Conservation (phyloP, 1,140 invertebrate genomes). For the Antheraea mylitta region DNA sequence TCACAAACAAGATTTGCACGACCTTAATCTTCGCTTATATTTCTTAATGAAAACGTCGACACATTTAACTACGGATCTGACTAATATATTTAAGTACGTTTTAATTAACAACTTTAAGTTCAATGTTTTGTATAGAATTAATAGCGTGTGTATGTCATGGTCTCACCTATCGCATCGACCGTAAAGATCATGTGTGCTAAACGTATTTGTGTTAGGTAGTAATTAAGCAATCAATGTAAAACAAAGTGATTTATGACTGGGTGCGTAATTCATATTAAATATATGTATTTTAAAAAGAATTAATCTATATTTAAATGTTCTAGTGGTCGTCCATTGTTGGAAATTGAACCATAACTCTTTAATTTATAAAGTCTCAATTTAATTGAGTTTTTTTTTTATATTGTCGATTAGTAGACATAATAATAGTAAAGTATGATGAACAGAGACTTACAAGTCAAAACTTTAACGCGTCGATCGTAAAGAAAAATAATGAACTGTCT, state of each 20-base stretch:
- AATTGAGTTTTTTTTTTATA: too few relatives aligned
- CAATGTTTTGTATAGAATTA: slow-evolving; percentile 10
- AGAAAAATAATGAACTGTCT: too few relatives aligned
- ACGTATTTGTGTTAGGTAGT: not conserved
- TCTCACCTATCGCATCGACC: not conserved
- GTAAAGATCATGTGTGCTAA: not conserved
- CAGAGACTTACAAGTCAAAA: too few relatives aligned
- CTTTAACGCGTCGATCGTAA: too few relatives aligned
- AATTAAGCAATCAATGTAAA: not conserved
- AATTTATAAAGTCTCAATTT: too few relatives aligned
- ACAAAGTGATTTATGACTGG: not conserved
- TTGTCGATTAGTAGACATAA: too few relatives aligned
- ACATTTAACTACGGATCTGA: not conserved
- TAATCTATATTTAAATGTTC: not conserved
- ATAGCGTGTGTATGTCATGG: slow-evolving; percentile 13
- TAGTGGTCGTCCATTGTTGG: not conserved
- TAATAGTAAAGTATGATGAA: too few relatives aligned
- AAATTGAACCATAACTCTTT: too few relatives aligned
- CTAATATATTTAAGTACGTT: not conserved
- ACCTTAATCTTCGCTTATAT: not conserved
- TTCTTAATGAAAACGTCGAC: not conserved
- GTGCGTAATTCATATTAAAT: not conserved
- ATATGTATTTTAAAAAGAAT: not conserved
- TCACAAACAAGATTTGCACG: too few relatives aligned
- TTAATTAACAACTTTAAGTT: slow-evolving; percentile 7